Base-by-base conservation (phyloP, 2,888 invertebrate genomes). In the Apomyelois bistriatella region DNA sequence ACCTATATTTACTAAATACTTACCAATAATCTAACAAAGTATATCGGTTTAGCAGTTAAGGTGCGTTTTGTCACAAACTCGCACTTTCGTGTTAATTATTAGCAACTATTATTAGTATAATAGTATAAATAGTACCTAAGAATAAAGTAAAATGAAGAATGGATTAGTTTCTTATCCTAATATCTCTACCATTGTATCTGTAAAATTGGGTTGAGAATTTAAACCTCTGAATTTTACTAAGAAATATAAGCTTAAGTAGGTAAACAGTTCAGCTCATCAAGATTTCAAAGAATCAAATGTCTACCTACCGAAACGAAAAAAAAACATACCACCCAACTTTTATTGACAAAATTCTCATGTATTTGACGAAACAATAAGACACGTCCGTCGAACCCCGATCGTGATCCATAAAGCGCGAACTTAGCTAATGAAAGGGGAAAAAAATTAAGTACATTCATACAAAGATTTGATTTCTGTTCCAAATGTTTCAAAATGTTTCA, bases 391-490 rank as follows among this genome's bases (percentile, higher is more conserved):
- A 76, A 84, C 87, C 82, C 78, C 81, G 77, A 79, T 82, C 88
- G 85, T 84, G 87, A 86, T 87, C 83, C 85, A 78, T 79, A 85
- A 81, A 86, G 86, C 85, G 85, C 87, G 83, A 89, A 89, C 88
- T 85, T 81, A 82, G 85, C 90, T 89, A 90, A 90, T 89, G 90
- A 89, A 89, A 88, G 73, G 68, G 70, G 80, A 84, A 86, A 77
- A 81, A 85, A 79, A 73, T 69, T 79, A 84, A 84, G 82, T 79
- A 85, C 82, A 80, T 77, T 76, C 74, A 70, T 61, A 62, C 85
- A 73, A 82, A 74, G 51, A 59, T 69, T 61, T 3, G 47, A 12
- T 53, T 37, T 52, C 30, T 47, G 42, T 2, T 13, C 2, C 37
- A 32, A 54, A 49, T 13, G 48, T 30, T n/a, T n/a, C 3, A 43